phyloP scores from a whole-genome alignment of 2,888 invertebrate species.

The Athalia cordata region DNA sequence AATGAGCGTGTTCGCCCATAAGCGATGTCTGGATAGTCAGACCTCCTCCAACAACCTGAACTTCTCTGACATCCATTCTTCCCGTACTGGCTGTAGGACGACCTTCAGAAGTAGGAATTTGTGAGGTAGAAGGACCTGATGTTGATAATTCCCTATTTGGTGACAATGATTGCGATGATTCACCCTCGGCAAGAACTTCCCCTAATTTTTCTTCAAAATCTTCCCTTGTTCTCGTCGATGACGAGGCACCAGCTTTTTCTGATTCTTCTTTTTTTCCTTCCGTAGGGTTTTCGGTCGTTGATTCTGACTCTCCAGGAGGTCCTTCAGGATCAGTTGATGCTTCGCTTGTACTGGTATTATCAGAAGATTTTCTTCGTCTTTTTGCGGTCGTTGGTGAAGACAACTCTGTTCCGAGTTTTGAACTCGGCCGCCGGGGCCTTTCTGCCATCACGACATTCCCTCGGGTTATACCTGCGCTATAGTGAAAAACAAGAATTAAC shows the following conservation, averaged over 20 bases:
- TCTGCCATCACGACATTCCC: slow-evolving; percentile 69
- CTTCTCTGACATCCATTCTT: slow-evolving; percentile 2
- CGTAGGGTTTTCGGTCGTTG: neutral
- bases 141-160: too few species aligned
- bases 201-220: neutral
- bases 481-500: neutral
- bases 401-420: slow-evolving; percentile 63
- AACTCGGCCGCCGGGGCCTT: slow-evolving; percentile 63
- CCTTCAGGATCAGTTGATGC: too few species aligned
- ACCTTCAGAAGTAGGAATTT: too few species aligned
- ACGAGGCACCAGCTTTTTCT: neutral
- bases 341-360: neutral
- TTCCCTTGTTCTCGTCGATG: neutral
- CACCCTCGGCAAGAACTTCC: too few species aligned
- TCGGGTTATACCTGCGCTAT: slow-evolving; percentile 53
- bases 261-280: slow-evolving; percentile 2
- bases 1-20: slow-evolving; percentile 61
- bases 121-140: too few species aligned
- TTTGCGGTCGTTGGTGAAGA: slow-evolving; percentile 59
- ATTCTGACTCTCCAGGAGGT: too few species aligned
- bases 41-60: slow-evolving; percentile 16
- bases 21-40: slow-evolving; percentile 51
- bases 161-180: too few species aligned
- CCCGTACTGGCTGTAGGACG: slow-evolving; percentile 32
- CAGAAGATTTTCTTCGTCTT: slow-evolving; percentile 47